Conservation (phyloP, 2,113 vertebrate genomes). For the Gallinago undulata region DNA sequence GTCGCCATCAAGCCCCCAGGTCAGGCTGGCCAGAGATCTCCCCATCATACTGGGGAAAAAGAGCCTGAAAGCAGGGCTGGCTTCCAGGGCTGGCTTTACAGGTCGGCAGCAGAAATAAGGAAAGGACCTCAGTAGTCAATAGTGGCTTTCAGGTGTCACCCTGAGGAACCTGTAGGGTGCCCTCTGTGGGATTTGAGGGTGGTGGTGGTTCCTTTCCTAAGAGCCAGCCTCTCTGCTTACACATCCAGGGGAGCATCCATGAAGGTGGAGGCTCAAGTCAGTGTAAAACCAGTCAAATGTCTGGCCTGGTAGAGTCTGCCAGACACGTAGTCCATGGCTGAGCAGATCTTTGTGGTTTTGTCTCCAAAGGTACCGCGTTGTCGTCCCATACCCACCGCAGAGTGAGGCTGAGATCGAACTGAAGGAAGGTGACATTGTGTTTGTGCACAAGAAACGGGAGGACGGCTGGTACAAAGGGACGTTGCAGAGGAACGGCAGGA, state of each 20-base stretch:
- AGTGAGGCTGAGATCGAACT: constrained; percentile 98
- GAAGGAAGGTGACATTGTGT: constrained; percentile 95
- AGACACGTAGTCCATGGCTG: not conserved
- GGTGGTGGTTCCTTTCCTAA: not conserved
- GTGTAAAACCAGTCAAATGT: not conserved
- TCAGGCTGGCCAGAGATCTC: not conserved
- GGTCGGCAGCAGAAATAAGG: not conserved
- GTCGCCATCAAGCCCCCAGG: not conserved
- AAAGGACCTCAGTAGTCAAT: not conserved
- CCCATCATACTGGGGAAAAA: not conserved
- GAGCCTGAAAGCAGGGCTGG: not conserved
- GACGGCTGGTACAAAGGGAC: constrained; percentile 99
- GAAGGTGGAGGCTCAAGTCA: not conserved
- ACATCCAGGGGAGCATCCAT: not conserved
- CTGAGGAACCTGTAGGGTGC: not conserved
- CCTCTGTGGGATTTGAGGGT: not conserved
- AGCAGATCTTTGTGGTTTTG: not conserved
- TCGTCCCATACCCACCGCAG: constrained; percentile 95
- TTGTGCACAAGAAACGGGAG: constrained; percentile 96
- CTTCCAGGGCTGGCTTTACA: not conserved
- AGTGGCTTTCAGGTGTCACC: not conserved
- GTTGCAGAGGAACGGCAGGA: constrained; percentile 93
- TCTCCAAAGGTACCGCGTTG: constrained; percentile 87
- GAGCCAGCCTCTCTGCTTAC: not conserved
- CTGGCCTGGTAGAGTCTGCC: not conserved